Conservation (phyloP, 2,797 vertebrate species). For the Coranthus polyacanthus region DNA sequence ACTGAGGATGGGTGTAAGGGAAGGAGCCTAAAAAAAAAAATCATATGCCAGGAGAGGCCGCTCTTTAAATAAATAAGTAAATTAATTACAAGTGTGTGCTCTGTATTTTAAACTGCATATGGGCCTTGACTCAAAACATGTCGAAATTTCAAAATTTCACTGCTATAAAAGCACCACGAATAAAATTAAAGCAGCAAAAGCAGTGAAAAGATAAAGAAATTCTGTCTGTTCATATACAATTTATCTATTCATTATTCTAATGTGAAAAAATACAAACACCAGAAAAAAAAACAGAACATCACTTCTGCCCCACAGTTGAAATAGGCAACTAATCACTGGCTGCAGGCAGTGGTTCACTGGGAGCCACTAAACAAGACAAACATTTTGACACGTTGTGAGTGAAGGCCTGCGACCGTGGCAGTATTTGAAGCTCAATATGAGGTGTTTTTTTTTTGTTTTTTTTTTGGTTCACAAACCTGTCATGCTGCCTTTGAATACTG, state of each 20-base stretch:
- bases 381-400: not conserved
- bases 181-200: too few relatives aligned
- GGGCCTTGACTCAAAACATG: not conserved
- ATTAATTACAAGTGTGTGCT: not conserved
- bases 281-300: not conserved
- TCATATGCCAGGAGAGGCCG: not conserved
- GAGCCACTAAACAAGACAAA: not conserved
- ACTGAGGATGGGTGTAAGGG: too few relatives aligned
- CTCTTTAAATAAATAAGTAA: not conserved
- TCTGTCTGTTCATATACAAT: slow-evolving; percentile 27
- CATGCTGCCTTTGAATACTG: too few relatives aligned
- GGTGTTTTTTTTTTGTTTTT: too few relatives aligned
- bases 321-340: too few relatives aligned
- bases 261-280: not conserved
- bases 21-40: too few relatives aligned
- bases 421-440: not conserved
- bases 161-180: too few relatives aligned
- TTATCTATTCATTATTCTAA: not conserved
- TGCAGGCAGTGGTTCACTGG: too few relatives aligned
- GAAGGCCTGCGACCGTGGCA: not conserved
- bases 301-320: too few relatives aligned
- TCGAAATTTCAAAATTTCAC: too few relatives aligned
- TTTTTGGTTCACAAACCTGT: too few relatives aligned
- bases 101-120: not conserved
- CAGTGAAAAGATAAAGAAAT: not conserved